Conservation (phyloP, 1,140 invertebrate species). For the Anthonomus grandis region DNA sequence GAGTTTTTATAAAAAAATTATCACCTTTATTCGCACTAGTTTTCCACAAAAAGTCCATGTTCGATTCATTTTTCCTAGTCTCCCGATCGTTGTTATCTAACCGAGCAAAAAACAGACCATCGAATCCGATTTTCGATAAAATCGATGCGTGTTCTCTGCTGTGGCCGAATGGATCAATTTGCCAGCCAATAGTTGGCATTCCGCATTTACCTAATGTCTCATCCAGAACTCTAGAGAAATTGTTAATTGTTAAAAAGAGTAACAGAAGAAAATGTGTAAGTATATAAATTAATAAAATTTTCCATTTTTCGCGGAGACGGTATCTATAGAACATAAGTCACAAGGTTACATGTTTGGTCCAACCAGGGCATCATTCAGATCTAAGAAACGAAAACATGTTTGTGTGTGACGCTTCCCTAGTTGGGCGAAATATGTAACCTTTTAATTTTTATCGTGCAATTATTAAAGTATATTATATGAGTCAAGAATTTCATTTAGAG, state of each 20-base stretch:
- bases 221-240: conserved; percentile 21
- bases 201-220: conserved; percentile 65
- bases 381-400: no score
- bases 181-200: conserved; percentile 66
- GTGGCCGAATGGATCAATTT: conserved; percentile 75
- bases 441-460: no score
- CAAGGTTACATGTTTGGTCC: no score
- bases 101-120: conserved; percentile 70
- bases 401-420: no score
- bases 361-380: no score
- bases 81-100: conserved; percentile 73
- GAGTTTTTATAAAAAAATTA: neutral
- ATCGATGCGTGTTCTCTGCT: conserved; percentile 65
- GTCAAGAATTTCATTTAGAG: no score
- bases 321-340: no score
- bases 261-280: neutral
- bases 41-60: conserved; percentile 75
- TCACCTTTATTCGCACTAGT: conserved; percentile 58
- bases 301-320: no score
- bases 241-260: no score
- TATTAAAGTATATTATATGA: no score
- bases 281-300: neutral
- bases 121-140: conserved; percentile 66
- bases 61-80: conserved; percentile 57
- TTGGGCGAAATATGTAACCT: no score